Evolutionary conservation across 2,113 vertebrate genomes (phyloP).

Genomic region (Elephas maximus): DNA sequence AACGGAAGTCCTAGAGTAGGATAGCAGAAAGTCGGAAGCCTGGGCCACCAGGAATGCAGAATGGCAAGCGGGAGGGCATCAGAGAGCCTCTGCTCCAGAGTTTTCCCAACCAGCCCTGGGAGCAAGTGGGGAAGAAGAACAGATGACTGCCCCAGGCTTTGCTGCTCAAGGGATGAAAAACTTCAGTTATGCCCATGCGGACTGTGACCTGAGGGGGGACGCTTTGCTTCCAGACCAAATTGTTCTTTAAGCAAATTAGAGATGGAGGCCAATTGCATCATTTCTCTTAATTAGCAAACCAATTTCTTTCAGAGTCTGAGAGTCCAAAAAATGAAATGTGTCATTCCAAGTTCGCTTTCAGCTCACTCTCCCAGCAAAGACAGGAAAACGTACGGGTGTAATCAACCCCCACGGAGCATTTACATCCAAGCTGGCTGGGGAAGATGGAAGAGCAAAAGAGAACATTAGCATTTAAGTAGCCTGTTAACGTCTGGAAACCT

Average conservation of each 20-base stretch:
- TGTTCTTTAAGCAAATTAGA: constrained; percentile 61
- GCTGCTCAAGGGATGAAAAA: neutral
- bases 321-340: constrained; percentile 33
- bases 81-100: neutral
- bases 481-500: constrained; percentile 81
- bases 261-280: constrained; percentile 53
- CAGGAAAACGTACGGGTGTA: neutral
- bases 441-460: constrained; percentile 32
- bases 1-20: neutral
- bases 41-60: no score
- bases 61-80: neutral
- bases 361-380: neutral
- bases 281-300: constrained; percentile 70
- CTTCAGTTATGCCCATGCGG: neutral
- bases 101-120: neutral
- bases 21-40: neutral
- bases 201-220: constrained; percentile 19
- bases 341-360: neutral
- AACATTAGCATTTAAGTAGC: constrained; percentile 73
- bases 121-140: neutral
- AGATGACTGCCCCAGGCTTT: neutral
- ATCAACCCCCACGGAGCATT: neutral
- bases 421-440: constrained; percentile 19
- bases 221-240: neutral
- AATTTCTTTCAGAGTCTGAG: neutral